phyloP scores from a whole-genome alignment of 2,888 invertebrate species.

The Lamproptera curius region DNA sequence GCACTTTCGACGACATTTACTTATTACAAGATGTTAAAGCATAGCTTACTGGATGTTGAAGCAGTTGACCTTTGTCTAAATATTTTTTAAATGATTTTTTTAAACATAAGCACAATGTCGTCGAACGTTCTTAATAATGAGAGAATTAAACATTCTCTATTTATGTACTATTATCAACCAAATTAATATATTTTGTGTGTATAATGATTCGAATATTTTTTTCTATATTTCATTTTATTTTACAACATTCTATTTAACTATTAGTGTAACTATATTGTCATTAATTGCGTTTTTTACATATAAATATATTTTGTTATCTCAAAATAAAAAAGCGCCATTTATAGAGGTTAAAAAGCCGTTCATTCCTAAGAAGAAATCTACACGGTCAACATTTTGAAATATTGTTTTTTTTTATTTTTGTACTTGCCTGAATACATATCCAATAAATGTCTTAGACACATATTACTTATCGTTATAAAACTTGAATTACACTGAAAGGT shows the following conservation, averaged over 20 bases:
- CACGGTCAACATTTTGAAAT: no score
- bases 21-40: no score
- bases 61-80: not conserved
- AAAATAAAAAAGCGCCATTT: no score
- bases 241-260: conserved; percentile 38
- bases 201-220: no score
- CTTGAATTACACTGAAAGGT: conserved; percentile 6
- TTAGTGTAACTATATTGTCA: conserved; percentile 45
- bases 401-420: conserved; percentile 21
- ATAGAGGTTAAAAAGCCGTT: no score
- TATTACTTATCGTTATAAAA: conserved; percentile 7
- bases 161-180: no score
- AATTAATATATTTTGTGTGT: no score
- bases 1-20: conserved; percentile 1
- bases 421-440: not conserved
- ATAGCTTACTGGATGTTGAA: not conserved
- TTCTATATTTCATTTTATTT: conserved; percentile 13
- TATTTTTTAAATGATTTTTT: not conserved
- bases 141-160: not conserved
- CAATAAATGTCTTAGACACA: not conserved
- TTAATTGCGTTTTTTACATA: conserved; percentile 39
- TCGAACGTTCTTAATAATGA: not conserved
- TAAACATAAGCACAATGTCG: not conserved
- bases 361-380: no score
- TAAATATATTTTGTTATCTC: no score